Evolutionary conservation across 2,113 vertebrate genomes (phyloP), one percentile per base, ranked within the genome.

Genomic region (Eurystomus gularis): DNA sequence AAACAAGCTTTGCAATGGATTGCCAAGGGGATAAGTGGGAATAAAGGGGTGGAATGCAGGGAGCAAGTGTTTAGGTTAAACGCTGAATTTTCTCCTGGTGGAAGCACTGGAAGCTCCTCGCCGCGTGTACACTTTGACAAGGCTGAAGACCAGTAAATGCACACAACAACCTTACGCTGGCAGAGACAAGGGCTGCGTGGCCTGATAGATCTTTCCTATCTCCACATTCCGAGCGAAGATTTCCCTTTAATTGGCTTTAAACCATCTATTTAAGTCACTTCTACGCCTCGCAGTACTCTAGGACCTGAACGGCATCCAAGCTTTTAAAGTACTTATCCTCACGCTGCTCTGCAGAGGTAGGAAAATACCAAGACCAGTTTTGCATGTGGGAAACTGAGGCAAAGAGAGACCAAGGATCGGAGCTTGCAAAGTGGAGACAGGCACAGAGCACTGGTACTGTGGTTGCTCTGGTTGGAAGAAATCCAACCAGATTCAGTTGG

Each of bases 161-260:
- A 55, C 20, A 49, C 40, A 88, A 17, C 13, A 88, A 37, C 20
- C 19, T 60, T 49, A 18, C 0, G 0, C 25, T 92, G 90, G 20
- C 69, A 88, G 40, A 48, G 35, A 82, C 7, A 11, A 71, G 65
- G 55, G 12, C 52, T 84, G 68, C 44, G 19, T 86, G 80, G 93
- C 90, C 90, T 76, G 55, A 35, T 44, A 28, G 18, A 17, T 75
- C 60, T 80, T 92, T 89, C 48, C 42, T 66, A 52, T 71, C 60
- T 86, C 76, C 37, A 71, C 10, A 8, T 70, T 54, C 66, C 65
- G 44, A 71, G 66, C 35, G 85, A 90, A 91, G 62, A 65, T 88
- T 96, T 91, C 62, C 23, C 82, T 92, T 78, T 94, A 92, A 92
- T 57, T 88, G 61, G 57, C 72, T 86, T 83, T 81, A 81, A 92